A percentile compares a stretch with the other conserved stretches of the same genome.
phyloP scores from a whole-genome alignment of 2,888 invertebrate genomes.

The Polylopha cassiicola region DNA sequence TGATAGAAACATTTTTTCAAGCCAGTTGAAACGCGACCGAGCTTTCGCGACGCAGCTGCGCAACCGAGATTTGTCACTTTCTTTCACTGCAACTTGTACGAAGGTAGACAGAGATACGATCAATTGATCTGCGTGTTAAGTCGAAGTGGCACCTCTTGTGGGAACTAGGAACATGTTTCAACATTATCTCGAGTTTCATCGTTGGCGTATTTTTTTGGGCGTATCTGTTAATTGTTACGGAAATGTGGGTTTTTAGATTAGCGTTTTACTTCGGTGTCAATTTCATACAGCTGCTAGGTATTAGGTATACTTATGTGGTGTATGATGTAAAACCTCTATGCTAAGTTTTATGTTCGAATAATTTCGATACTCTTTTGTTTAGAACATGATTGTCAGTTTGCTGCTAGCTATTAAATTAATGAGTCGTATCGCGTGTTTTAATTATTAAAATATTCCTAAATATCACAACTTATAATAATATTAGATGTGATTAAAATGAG shows the following conservation, averaged over 20 bases:
- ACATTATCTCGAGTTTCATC: slow-evolving; percentile 24
- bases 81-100: slow-evolving; percentile 26
- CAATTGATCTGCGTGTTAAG: slow-evolving; percentile 30
- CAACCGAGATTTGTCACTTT: slow-evolving; percentile 35
- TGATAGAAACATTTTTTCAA: slow-evolving; percentile 28
- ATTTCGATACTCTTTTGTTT: too few relatives aligned
- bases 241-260: slow-evolving; percentile 42
- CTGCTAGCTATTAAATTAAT: too few relatives aligned
- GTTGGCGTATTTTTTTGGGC: slow-evolving; percentile 36
- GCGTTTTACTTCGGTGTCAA: slow-evolving; percentile 20
- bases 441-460: too few relatives aligned
- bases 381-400: too few relatives aligned
- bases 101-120: slow-evolving; percentile 35
- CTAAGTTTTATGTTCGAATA: too few relatives aligned
- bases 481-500: too few relatives aligned
- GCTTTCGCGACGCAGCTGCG: slow-evolving; percentile 25
- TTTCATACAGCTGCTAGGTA: too few relatives aligned
- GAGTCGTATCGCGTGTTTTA: too few relatives aligned
- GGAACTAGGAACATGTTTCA: slow-evolving; percentile 39
- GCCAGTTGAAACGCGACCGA: slow-evolving; percentile 39
- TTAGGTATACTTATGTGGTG: too few relatives aligned
- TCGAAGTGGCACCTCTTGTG: slow-evolving; percentile 38
- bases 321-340: too few relatives aligned
- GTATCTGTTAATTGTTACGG: slow-evolving; percentile 36
- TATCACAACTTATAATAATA: too few relatives aligned